Conservation (phyloP, 2,888 invertebrate genomes). For the Synergus laeviventris region DNA sequence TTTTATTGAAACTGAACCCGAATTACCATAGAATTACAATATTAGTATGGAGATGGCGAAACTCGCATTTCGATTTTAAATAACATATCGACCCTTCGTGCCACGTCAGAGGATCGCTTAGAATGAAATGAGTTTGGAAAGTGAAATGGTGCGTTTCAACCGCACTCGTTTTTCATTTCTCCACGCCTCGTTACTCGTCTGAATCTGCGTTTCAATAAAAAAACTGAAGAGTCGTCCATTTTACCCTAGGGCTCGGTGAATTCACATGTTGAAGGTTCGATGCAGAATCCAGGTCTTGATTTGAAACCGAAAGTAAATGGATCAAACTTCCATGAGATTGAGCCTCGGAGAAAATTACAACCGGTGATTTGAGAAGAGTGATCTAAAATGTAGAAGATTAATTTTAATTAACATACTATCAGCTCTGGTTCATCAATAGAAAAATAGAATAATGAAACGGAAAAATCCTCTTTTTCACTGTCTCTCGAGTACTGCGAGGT, state of each 20-base stretch:
- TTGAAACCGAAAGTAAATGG: conserved; percentile 15
- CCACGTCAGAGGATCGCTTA: neutral
- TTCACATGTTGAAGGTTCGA: neutral
- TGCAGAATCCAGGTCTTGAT: neutral
- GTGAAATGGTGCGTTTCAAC: neutral
- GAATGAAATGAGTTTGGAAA: conserved; percentile 1
- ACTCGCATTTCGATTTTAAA: neutral
- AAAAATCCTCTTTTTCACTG: neutral
- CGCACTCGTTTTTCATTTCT: conserved; percentile 2
- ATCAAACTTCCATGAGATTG: neutral
- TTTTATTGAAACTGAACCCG: neutral
- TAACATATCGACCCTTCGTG: neutral
- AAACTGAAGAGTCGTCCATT: neutral
- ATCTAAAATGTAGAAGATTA: no score
- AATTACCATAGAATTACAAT: neutral
- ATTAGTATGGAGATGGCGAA: neutral
- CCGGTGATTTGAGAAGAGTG: neutral
- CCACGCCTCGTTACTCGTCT: neutral
- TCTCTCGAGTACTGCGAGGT: neutral
- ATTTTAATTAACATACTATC: neutral
- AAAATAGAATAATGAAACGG: no score
- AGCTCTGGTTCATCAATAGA: no score
- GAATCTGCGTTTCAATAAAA: neutral
- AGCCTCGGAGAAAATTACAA: conserved; percentile 12
- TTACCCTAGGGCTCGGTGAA: neutral